Base-by-base conservation (phyloP, 2,888 invertebrate genomes). In the Mythimna lalbum region DNA sequence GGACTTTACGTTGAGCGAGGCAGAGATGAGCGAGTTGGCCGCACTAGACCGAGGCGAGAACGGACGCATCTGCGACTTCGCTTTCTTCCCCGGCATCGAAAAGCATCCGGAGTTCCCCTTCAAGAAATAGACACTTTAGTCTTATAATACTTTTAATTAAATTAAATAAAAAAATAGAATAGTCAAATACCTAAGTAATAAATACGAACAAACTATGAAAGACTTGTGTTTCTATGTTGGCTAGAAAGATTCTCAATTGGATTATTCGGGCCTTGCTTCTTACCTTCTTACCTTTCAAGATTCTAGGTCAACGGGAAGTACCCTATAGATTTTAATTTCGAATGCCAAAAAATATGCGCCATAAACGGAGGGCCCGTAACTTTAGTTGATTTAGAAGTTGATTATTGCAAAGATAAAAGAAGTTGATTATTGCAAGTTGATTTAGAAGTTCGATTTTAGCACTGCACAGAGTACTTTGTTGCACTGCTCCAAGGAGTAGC, bases 41-140 rank as follows among this genome's bases (percentile, higher is more conserved):
- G 93, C 90, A 0, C 90, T 98, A 67, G 98, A 98, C 90, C 96
- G 96, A 79, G 97, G 97, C 17, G 95, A 96, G 68, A 91, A 93
- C 31, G 97, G 97, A 0, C 97, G 98, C 67, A 96, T 98, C 75
- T 97, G 98, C 82, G 97, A 97, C 91, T 98, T 98, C 90, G 85
- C 90, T 27, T 97, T 97, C 88, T 97, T 98, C 83, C 93, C 94
- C 63, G 98, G 98, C 62, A 90, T 97, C 39, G 93, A 96, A n/a
- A 96, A 96, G 43, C 98, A 98, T 89, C 97, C 97, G 0, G 97
- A 98, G 89, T 98, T 96, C 88, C 98, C 98, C 0, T 98, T 97
- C 86, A 96, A 96, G 86, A 95, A 94, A 76, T 91, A 89, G 63
- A 52, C 19, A 57, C 12, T n/a, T 27, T 39, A 21, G n/a, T 39